phyloP scores from a whole-genome alignment of 2,888 invertebrate species.

The Leistus spinibarbis region DNA sequence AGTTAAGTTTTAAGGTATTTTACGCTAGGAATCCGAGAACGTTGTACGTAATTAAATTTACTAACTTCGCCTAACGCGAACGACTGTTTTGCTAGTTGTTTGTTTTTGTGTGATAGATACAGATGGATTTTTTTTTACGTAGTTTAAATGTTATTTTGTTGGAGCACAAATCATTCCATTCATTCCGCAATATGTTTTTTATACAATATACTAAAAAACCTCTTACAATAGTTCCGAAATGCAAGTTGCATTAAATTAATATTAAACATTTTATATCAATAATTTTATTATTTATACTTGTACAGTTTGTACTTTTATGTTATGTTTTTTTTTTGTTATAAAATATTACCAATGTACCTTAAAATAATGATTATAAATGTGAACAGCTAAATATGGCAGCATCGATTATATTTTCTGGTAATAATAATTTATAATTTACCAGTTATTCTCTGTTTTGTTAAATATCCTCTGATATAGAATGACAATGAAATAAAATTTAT shows the following conservation, averaged over 20 bases:
- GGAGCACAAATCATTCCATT: conserved; percentile 14
- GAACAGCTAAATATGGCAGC: conserved; percentile 16
- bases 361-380: conserved; percentile 22
- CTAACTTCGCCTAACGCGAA: too few relatives aligned
- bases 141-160: conserved; percentile 1
- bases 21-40: too few relatives aligned
- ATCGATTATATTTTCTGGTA: not conserved
- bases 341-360: conserved; percentile 38
- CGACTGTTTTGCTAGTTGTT: too few relatives aligned
- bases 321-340: conserved; percentile 26
- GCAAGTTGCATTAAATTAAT: not conserved
- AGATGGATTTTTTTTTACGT: too few relatives aligned
- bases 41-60: too few relatives aligned
- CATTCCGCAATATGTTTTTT: not conserved
- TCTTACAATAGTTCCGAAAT: conserved; percentile 22
- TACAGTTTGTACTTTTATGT: conserved; percentile 31
- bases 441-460: not conserved
- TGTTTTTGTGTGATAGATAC: too few relatives aligned
- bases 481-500: conserved; percentile 5
- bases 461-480: not conserved
- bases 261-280: conserved; percentile 28
- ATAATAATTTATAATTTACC: not conserved
- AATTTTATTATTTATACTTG: conserved; percentile 34
- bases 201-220: not conserved
- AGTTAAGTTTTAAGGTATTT: too few relatives aligned